phyloP scores from a whole-genome alignment of 2,888 invertebrate species.

The Troilus luridus region DNA sequence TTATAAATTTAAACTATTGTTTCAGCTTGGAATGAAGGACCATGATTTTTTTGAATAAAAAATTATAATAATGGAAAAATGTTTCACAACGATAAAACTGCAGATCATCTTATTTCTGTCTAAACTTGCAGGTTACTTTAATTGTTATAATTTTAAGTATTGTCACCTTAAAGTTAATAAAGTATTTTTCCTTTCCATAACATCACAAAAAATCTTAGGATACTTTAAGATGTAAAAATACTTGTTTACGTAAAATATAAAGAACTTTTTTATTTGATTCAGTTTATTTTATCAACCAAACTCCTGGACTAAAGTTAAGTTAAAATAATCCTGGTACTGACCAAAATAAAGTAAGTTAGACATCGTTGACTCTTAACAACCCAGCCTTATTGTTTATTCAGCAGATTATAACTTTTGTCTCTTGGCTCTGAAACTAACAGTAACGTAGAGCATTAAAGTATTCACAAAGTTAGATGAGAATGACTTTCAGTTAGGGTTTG shows the following conservation, averaged over 20 bases:
- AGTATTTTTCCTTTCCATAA: not conserved
- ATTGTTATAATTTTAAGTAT: not conserved
- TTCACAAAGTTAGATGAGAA: no score
- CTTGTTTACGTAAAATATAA: not conserved
- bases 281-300: not conserved
- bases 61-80: not conserved
- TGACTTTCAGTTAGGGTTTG: no score
- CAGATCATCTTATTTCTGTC: not conserved
- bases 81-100: not conserved
- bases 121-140: not conserved
- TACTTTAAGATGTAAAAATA: not conserved
- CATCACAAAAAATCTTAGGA: not conserved
- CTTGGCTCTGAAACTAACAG: no score
- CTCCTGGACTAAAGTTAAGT: not conserved
- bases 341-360: not conserved
- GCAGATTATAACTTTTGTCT: no score
- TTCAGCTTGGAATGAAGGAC: conserved; percentile 41
- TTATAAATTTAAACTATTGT: not conserved
- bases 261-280: not conserved
- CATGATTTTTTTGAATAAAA: conserved; percentile 34
- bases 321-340: not conserved
- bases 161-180: not conserved
- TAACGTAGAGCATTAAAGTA: no score
- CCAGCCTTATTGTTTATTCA: no score
- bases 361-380: not conserved